These are phyloP conservation scores for Montipora capricornis DNA, from an alignment of 64 coral and sea anemone species.

Conservation along the genomic window DNA sequence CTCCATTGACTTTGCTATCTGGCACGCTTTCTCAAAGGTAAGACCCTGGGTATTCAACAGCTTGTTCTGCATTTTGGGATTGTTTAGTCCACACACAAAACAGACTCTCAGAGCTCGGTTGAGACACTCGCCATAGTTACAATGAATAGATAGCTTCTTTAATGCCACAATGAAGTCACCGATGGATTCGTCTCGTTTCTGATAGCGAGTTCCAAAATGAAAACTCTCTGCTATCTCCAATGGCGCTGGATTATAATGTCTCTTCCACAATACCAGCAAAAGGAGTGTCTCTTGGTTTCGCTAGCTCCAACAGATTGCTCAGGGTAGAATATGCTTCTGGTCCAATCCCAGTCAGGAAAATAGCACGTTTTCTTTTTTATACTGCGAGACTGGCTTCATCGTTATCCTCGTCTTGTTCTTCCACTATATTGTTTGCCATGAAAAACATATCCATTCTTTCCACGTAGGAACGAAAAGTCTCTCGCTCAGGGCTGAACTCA, in stretches of 20 bases:
- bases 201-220: slow-evolving; percentile 59
- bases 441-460: slow-evolving; percentile 73
- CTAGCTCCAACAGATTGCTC: slow-evolving; percentile 38
- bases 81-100: slow-evolving; percentile 68
- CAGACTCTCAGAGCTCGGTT: slow-evolving; percentile 39
- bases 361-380: neutral
- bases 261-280: slow-evolving; percentile 1
- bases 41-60: slow-evolving; percentile 61
- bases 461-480: slow-evolving; percentile 48
- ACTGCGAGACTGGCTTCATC: neutral
- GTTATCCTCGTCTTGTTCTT: neutral
- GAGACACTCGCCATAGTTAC: slow-evolving; percentile 58
- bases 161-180: slow-evolving; percentile 13
- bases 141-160: slow-evolving; percentile 56
- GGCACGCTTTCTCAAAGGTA: neutral
- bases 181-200: slow-evolving; percentile 45
- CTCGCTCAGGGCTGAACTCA: slow-evolving; percentile 19
- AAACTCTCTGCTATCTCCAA: slow-evolving; percentile 61
- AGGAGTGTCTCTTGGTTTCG: neutral
- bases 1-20: neutral
- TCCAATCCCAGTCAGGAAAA: slow-evolving; percentile 42
- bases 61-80: slow-evolving; percentile 68
- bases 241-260: slow-evolving; percentile 62
- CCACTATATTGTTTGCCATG: slow-evolving; percentile 35
- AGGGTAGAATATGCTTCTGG: slow-evolving; percentile 58